phyloP scores from a whole-genome alignment of 2,113 vertebrate genomes.

The Hemicordylus capensis region DNA sequence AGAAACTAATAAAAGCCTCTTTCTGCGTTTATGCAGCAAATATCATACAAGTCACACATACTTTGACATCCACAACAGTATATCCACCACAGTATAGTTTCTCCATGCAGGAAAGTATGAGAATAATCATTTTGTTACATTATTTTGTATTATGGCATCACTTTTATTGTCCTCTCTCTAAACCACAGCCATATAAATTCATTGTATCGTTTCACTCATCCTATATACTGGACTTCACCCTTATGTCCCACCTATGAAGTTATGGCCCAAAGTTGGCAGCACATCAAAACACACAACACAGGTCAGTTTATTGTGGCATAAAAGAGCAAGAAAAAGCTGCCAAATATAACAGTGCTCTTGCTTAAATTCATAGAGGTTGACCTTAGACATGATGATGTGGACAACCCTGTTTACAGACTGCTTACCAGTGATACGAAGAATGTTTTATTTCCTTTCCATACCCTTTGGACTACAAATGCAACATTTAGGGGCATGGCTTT shows the following conservation, averaged over 20 bases:
- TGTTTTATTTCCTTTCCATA: constrained; percentile 53
- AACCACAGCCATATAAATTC: background rate
- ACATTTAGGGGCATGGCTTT: background rate
- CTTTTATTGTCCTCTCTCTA: accelerated
- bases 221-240: background rate
- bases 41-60: background rate
- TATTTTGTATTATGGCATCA: background rate
- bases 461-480: constrained; percentile 62
- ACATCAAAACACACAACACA: background rate
- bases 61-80: accelerated
- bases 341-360: constrained; percentile 41
- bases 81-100: background rate
- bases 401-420: constrained; percentile 53
- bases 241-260: background rate
- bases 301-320: constrained; percentile 18
- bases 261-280: constrained; percentile 13
- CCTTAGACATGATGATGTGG: constrained; percentile 53
- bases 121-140: background rate
- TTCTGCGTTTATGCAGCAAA: constrained; percentile 14
- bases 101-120: accelerated
- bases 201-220: background rate
- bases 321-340: background rate
- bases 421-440: constrained; percentile 56
- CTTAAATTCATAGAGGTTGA: constrained; percentile 41
- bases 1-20: background rate